phyloP scores from a whole-genome alignment of 2,113 vertebrate species.

The Lamprotornis superbus region DNA sequence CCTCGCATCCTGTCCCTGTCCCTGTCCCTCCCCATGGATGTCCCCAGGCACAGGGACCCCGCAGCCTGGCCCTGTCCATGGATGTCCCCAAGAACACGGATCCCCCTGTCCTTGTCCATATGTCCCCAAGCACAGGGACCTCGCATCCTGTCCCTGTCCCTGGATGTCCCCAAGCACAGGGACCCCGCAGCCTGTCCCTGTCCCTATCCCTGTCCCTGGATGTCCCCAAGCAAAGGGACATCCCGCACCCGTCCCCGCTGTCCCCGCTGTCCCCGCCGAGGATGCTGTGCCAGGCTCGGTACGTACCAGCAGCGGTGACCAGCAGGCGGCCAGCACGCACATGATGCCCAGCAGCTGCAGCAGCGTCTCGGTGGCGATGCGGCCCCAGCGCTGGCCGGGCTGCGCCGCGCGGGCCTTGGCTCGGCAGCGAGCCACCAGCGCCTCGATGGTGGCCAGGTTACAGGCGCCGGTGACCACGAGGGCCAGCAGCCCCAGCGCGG shows the following conservation, averaged over 20 bases:
- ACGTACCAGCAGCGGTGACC: slow-evolving; percentile 94
- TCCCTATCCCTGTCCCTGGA: background rate
- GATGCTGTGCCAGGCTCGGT: no score
- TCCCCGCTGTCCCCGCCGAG: no score
- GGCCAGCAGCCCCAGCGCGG: slow-evolving; percentile 84
- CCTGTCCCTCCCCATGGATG: no score
- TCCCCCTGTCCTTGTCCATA: no score
- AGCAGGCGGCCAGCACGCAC: slow-evolving; percentile 91
- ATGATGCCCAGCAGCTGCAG: slow-evolving; percentile 93
- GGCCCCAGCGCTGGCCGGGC: slow-evolving; percentile 86
- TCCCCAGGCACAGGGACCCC: no score
- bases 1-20: no score
- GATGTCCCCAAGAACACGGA: no score
- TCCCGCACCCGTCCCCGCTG: no score
- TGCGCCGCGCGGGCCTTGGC: slow-evolving; percentile 73
- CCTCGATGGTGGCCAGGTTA: slow-evolving; percentile 89
- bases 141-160: background rate
- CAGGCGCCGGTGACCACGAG: slow-evolving; percentile 85
- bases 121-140: no score
- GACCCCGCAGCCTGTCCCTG: no score
- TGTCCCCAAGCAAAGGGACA: background rate
- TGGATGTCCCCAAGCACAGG: no score
- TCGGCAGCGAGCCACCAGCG: slow-evolving; percentile 84
- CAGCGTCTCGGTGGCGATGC: slow-evolving; percentile 90
- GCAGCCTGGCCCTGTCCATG: no score